Base-by-base conservation (phyloP, 2,113 vertebrate genomes). In the Zosterops lateralis region DNA sequence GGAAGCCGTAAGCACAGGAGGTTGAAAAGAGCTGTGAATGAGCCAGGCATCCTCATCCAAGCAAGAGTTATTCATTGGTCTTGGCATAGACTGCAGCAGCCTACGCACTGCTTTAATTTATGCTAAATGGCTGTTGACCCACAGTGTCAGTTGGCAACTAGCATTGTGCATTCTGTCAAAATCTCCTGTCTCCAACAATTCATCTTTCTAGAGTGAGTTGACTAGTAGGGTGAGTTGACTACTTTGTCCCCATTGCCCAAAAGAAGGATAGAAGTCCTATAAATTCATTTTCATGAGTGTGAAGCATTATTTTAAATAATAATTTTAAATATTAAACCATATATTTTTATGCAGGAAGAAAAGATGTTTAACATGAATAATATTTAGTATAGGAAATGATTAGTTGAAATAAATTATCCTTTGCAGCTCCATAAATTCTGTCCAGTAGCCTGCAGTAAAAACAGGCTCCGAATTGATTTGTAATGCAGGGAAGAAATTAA, bases 301-400 rank as follows among this genome's bases (percentile, higher is more conserved):
- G 78, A 95, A 85, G 26, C 15, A 26, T 21, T 87, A 61, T 77
- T 94, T 91, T 58, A 91, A 89, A 92, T 84, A 89, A 70, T 47
- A 91, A 67, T 85, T 97, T 96, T 50, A 96, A 97, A 97, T 96
- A 96, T 96, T 96, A 95, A 96, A 94, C 47, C 42, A 44, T 92
- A 50, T 94, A 80, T 92, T 93, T 95, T 93, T 94, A 87, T 89
- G 64, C 87, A 96, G 80, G 83, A 94, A 95, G 76, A 89, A 89
- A 95, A 89, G 3, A 93, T 94, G 79, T 92, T 90, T 84, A 95
- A 92, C 50, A 86, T 81, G 83, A 97, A 82, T 93, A 87, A 93
- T 94, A 94, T 96, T 95, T 95, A 60, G 53, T 76, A 90, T 95
- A 96, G 79, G 57, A 94, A 92, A 92, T 82, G 19, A 96, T 95